Conservation (phyloP, 2,113 vertebrate genomes). For the Motacilla alba region DNA sequence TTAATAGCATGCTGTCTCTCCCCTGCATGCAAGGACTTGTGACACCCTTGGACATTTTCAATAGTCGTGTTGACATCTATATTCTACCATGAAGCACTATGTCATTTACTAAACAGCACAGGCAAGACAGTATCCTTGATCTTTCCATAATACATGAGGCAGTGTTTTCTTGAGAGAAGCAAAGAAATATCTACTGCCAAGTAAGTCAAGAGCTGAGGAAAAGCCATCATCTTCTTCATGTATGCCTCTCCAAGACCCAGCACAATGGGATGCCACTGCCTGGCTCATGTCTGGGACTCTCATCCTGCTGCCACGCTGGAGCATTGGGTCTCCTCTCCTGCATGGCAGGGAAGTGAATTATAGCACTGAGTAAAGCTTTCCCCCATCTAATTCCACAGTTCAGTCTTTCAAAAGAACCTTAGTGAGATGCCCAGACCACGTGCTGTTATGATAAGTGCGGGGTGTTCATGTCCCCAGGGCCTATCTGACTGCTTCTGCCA, state of each 20-base stretch:
- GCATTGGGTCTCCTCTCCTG: not conserved
- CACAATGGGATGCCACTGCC: not conserved
- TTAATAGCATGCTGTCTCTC: not conserved
- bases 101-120: not conserved
- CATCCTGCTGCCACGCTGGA: not conserved
- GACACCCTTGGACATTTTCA: not conserved
- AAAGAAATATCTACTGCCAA: not conserved
- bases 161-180: not conserved
- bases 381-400: not conserved
- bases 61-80: constrained; percentile 21
- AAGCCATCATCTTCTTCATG: not conserved
- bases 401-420: not conserved
- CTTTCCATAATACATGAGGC: not conserved
- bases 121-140: not conserved
- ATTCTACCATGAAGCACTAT: not conserved
- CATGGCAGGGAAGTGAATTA: not conserved
- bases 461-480: not conserved
- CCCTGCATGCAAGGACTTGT: not conserved
- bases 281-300: not conserved
- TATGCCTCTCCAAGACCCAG: not conserved
- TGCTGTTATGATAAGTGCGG: not conserved
- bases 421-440: rapidly evolving
- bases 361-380: not conserved
- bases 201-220: not conserved
- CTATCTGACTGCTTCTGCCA: not conserved